Conservation (phyloP, 2,113 vertebrate genomes). For the Rhegmatorhina hoffmannsi region DNA sequence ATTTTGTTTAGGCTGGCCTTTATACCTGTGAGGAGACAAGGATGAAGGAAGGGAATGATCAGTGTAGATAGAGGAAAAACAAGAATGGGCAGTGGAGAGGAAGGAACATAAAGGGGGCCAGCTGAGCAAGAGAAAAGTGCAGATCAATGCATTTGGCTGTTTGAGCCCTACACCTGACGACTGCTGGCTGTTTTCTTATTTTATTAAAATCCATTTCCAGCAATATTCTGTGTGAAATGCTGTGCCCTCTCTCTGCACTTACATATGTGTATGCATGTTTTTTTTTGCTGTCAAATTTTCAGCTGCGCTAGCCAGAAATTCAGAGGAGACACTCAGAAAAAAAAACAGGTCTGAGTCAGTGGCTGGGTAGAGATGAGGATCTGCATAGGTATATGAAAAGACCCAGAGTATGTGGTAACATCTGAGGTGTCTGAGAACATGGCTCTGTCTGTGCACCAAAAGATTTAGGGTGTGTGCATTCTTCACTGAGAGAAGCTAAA, state of each 20-base stretch:
- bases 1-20: background rate
- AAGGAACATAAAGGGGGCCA: background rate
- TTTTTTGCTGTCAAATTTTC: background rate
- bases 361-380: background rate
- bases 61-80: rapidly evolving
- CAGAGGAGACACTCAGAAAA: background rate
- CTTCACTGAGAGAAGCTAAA: background rate
- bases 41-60: background rate
- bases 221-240: background rate
- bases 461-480: background rate
- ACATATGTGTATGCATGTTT: rapidly evolving
- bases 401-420: background rate
- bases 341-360: background rate
- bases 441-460: background rate
- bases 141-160: background rate
- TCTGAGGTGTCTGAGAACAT: background rate
- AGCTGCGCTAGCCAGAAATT: background rate
- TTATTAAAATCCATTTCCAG: background rate
- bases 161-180: background rate
- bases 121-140: background rate
- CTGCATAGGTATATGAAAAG: background rate
- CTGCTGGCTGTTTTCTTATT: background rate
- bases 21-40: background rate
- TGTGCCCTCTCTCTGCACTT: background rate
- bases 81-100: background rate